A percentile compares a stretch with the other conserved stretches of the same genome.
Conservation (phyloP, 2,797 vertebrate species). For the Scleropages formosus region DNA sequence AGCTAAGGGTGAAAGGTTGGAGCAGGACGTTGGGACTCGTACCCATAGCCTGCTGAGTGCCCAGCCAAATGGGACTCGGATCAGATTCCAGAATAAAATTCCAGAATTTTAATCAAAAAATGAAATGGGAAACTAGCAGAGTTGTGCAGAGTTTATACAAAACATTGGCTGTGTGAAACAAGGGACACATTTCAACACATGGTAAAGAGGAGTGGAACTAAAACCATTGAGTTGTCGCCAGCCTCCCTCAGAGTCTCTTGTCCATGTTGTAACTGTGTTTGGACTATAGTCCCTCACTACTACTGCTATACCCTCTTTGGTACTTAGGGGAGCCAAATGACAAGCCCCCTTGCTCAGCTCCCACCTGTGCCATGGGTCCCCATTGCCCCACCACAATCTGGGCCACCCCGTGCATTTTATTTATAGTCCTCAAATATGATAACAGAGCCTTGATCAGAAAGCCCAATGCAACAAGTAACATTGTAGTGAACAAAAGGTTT, state of each 20-base stretch:
- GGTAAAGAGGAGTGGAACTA: background rate
- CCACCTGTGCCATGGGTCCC: background rate
- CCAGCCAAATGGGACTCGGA: background rate
- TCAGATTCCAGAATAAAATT: too few species aligned
- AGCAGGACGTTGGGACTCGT: background rate
- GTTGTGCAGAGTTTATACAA: background rate
- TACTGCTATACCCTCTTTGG: background rate
- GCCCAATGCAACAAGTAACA: conserved; percentile 56
- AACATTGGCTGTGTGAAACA: background rate
- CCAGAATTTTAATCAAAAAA: background rate
- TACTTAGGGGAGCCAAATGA: background rate
- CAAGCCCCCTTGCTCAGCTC: background rate
- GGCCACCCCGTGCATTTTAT: conserved; percentile 56
- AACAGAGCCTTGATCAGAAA: conserved; percentile 59
- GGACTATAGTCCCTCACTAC: background rate
- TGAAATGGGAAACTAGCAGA: too few species aligned
- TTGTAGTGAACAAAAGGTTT: conserved; percentile 60
- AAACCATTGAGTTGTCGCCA: background rate
- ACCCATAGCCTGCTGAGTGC: background rate
- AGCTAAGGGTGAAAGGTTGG: background rate
- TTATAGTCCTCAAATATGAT: conserved; percentile 56
- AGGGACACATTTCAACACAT: background rate
- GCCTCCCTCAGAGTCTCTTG: background rate
- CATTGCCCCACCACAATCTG: conserved; percentile 11
- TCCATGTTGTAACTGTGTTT: background rate